These are phyloP conservation scores for Odontocolon sp. DNA, from an alignment of 2,888 invertebrate species.

Conservation along the genomic window DNA sequence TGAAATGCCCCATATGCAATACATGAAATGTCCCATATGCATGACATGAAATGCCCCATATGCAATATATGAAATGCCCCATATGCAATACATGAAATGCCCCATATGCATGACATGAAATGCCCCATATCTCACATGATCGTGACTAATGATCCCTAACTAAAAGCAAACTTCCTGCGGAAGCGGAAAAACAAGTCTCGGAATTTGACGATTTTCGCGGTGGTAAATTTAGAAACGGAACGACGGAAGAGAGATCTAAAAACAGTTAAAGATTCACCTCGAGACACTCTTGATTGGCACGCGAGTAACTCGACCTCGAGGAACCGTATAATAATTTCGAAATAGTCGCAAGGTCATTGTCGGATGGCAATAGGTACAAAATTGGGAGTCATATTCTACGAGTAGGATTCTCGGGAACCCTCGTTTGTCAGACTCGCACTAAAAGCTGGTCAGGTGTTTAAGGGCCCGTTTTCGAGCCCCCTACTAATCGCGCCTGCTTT, in stretches of 20 bases:
- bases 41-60: too few species aligned
- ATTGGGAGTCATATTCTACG: neutral
- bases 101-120: neutral
- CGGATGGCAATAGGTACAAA: neutral
- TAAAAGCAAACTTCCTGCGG: conserved; percentile 36
- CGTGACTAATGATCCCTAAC: conserved; percentile 2
- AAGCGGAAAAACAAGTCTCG: conserved; percentile 19
- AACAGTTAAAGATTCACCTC: conserved; percentile 23
- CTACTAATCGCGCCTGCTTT: conserved; percentile 59
- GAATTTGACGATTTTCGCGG: conserved; percentile 25
- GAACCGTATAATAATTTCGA: neutral
- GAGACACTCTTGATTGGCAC: conserved; percentile 10
- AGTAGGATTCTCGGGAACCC: neutral
- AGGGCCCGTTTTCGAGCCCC: conserved; percentile 52
- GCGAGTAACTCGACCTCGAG: neutral
- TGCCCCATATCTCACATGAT: neutral
- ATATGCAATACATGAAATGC: too few species aligned
- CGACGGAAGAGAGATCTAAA: neutral
- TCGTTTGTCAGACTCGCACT: conserved; percentile 59
- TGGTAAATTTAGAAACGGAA: neutral
- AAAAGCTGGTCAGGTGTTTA: conserved; percentile 61
- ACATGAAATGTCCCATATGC: too few species aligned
- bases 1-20: too few species aligned
- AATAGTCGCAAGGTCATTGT: conserved; percentile 37
- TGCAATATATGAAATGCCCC: too few species aligned